Conservation (phyloP, 2,888 invertebrate genomes). For the Pterostichus niger region DNA sequence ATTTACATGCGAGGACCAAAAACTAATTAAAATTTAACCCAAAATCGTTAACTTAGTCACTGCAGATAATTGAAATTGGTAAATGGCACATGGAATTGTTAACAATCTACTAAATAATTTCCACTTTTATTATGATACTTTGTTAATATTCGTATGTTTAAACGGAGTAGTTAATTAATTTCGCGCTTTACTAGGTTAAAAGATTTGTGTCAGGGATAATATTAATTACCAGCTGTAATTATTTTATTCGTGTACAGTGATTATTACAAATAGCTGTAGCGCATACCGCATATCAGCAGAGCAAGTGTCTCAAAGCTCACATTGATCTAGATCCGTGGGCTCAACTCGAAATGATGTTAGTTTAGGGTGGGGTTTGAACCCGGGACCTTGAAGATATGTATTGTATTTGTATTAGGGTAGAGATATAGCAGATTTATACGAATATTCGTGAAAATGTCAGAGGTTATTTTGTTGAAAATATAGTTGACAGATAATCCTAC, state of each 20-base stretch:
- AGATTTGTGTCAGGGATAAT: constrained; percentile 18
- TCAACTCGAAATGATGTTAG: neutral
- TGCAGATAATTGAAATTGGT: constrained; percentile 30
- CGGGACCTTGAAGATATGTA: neutral
- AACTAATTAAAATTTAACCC: constrained; percentile 47
- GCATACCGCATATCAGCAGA: neutral
- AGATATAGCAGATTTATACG: constrained; percentile 33
- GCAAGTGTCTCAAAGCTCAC: no score
- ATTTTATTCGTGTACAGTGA: constrained; percentile 24
- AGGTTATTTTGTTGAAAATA: constrained; percentile 52
- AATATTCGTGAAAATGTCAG: constrained; percentile 35
- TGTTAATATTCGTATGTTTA: no score
- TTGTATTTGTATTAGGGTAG: neutral
- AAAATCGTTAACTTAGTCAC: constrained; percentile 33
- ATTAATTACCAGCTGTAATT: constrained; percentile 1
- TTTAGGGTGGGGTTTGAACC: constrained; percentile 1
- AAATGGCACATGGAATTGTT: constrained; percentile 21
- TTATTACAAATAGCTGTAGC: neutral
- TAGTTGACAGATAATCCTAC: constrained; percentile 50
- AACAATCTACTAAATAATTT: constrained; percentile 19
- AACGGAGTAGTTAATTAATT: neutral
- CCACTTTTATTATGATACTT: neutral
- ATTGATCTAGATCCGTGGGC: no score
- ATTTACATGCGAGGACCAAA: constrained; percentile 42
- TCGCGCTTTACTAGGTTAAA: neutral